Evolutionary conservation across 2,113 vertebrate genomes (phyloP).

Genomic region (Picathartes gymnocephalus): DNA sequence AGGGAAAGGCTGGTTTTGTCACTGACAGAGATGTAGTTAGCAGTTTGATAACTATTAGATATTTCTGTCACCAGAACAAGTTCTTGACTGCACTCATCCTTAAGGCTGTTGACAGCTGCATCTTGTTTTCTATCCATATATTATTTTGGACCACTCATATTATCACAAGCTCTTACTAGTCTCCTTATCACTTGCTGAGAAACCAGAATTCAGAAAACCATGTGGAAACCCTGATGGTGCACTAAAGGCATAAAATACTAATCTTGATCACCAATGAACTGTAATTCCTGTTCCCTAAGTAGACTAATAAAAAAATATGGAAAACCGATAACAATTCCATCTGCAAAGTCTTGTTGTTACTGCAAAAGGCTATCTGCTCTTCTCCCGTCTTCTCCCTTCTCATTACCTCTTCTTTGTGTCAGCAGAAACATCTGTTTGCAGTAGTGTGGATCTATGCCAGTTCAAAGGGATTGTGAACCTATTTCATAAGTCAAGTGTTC

Average conservation of each 20-base stretch:
- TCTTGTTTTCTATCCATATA: not conserved
- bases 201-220: not conserved
- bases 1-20: not conserved
- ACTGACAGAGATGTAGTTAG: not conserved
- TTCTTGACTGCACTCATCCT: not conserved
- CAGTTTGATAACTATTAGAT: not conserved
- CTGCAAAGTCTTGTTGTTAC: not conserved
- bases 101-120: not conserved
- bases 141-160: not conserved
- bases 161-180: not conserved
- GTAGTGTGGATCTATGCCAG: not conserved
- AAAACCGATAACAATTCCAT: not conserved
- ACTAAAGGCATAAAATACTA: not conserved
- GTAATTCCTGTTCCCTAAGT: not conserved
- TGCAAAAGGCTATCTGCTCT: not conserved
- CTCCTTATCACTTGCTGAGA: not conserved
- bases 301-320: not conserved
- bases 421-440: not conserved
- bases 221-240: not conserved
- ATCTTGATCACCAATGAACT: not conserved
- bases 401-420: not conserved
- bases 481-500: not conserved
- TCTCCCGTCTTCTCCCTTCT: not conserved
- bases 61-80: not conserved
- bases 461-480: not conserved